Conservation (phyloP, 2,113 vertebrate genomes). For the Ammodytes marinus region DNA sequence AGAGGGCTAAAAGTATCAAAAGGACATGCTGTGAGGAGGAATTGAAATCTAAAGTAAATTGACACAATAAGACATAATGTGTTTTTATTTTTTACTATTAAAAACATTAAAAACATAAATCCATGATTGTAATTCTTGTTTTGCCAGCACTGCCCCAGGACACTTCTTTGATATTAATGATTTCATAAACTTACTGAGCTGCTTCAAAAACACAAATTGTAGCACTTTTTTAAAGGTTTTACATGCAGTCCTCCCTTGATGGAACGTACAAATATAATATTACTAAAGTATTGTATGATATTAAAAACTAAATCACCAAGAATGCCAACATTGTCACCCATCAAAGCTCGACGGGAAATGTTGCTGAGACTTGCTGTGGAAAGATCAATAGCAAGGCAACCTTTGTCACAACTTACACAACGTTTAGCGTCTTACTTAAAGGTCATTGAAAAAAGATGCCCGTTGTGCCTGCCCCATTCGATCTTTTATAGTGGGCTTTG, state of each 20-base stretch:
- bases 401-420: slow-evolving; percentile 60
- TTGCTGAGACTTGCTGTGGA: slow-evolving; percentile 33
- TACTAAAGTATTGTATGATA: background rate
- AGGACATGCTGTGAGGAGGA: background rate
- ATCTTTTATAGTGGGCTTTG: slow-evolving; percentile 64
- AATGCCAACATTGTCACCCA: background rate
- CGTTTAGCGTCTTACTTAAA: slow-evolving; percentile 55
- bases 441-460: slow-evolving; percentile 48
- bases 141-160: no score
- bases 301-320: background rate
- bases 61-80: no score
- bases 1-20: background rate
- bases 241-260: background rate
- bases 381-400: slow-evolving; percentile 59
- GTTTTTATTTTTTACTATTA: background rate
- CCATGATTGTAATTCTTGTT: no score
- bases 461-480: slow-evolving; percentile 56
- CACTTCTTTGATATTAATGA: no score
- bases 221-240: background rate
- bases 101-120: background rate
- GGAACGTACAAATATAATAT: background rate
- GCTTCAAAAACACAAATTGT: no score
- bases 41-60: no score
- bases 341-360: slow-evolving; percentile 44
- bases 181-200: no score